Percentiles rank a stretch among this genome's conserved stretches.
phyloP scores from a whole-genome alignment of 2,797 vertebrate species.

The Typhlichthys subterraneus region DNA sequence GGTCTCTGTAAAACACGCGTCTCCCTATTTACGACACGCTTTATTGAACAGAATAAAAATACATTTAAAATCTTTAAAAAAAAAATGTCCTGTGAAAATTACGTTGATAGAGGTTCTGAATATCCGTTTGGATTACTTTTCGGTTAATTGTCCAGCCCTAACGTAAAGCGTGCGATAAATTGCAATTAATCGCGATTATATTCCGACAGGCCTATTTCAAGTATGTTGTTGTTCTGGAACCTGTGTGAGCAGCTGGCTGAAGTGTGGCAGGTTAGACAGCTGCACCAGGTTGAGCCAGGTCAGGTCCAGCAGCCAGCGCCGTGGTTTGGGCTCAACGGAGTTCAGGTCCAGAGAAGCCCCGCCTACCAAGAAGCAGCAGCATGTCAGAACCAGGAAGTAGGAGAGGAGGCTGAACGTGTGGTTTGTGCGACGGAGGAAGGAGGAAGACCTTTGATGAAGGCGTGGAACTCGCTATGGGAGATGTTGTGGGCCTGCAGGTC shows the following conservation, averaged over 20 bases:
- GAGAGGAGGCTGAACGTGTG: neutral
- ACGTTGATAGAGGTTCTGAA: neutral
- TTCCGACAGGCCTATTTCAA: too few relatives aligned
- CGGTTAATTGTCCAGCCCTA: too few relatives aligned
- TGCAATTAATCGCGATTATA: neutral
- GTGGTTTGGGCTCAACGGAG: slow-evolving; percentile 82
- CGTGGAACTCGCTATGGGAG: slow-evolving; percentile 81
- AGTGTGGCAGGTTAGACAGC: slow-evolving; percentile 75
- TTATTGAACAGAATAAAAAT: too few relatives aligned
- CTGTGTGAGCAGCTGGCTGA: slow-evolving; percentile 75
- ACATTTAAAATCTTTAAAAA: too few relatives aligned
- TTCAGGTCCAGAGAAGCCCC: slow-evolving; percentile 84
- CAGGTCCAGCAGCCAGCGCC: slow-evolving; percentile 85
- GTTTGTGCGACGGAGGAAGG: neutral
- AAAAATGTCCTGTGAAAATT: too few relatives aligned
- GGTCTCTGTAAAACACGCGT: too few relatives aligned
- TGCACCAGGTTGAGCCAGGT: slow-evolving; percentile 88
- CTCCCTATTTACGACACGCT: too few relatives aligned
- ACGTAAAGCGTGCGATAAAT: too few relatives aligned
- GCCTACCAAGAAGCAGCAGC: slow-evolving; percentile 55
- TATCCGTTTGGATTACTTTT: too few relatives aligned
- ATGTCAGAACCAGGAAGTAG: neutral
- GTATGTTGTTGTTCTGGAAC: slow-evolving; percentile 21
- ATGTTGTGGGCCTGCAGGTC: slow-evolving; percentile 82
- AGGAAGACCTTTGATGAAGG: slow-evolving; percentile 83